A percentile compares a stretch with the other conserved stretches of the same genome.
phyloP scores from a whole-genome alignment of 2,888 invertebrate species.

The Minunthozetes semirufus region DNA sequence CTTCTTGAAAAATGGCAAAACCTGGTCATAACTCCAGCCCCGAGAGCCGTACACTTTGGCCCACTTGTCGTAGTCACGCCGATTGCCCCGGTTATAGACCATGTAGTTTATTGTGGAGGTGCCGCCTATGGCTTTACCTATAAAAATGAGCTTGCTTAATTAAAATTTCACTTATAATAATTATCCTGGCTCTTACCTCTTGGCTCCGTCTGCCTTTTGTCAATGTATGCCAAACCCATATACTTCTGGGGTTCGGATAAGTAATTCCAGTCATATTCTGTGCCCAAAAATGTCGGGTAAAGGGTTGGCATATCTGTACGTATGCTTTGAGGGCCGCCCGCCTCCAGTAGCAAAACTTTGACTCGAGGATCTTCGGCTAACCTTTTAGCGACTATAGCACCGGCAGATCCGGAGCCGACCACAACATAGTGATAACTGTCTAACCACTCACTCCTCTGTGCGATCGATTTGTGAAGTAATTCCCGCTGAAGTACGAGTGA shows the following conservation, averaged over 20 bases:
- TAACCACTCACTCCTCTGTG: neutral
- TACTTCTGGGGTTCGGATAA: neutral
- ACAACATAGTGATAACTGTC: neutral
- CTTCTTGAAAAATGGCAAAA: conserved; percentile 5
- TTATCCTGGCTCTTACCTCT: neutral
- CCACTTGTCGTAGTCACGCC: neutral
- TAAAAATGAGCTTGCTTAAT: no score
- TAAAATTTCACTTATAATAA: no score
- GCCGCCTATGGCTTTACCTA: neutral
- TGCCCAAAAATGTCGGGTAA: neutral
- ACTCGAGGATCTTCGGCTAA: neutral
- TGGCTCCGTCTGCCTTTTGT: neutral
- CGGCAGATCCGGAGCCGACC: neutral
- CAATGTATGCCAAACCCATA: neutral
- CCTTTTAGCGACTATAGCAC: neutral
- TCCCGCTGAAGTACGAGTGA: neutral
- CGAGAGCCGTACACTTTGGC: neutral
- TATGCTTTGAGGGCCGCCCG: neutral
- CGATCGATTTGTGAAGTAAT: neutral
- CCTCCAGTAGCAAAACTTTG: neutral
- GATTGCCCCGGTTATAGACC: neutral
- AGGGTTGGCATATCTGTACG: neutral
- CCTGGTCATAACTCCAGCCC: neutral
- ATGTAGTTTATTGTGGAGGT: neutral
- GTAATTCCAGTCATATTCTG: neutral